Evolutionary conservation across 1,140 invertebrate genomes (phyloP).

Genomic region (Drosophila auraria): DNA sequence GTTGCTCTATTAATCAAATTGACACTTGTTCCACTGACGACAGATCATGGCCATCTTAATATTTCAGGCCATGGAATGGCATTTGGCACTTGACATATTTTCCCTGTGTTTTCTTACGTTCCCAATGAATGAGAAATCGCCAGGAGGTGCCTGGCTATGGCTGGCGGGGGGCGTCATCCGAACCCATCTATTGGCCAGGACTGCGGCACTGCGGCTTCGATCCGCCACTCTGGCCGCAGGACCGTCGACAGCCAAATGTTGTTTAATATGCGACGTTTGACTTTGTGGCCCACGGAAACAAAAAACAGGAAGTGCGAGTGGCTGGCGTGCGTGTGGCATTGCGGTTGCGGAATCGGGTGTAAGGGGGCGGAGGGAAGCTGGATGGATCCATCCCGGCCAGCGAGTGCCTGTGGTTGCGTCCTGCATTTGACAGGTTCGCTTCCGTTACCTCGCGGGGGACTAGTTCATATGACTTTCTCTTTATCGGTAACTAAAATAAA

Average conservation of each 20-base stretch:
- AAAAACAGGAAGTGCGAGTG: slow-evolving; percentile 51
- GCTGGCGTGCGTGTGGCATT: slow-evolving; percentile 32
- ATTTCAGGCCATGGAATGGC: slow-evolving; percentile 28
- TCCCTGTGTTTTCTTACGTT: slow-evolving; percentile 10
- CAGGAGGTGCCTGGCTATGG: slow-evolving; percentile 6
- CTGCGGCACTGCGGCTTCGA: slow-evolving; percentile 25
- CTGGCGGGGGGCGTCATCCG: not conserved
- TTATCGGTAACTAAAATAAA: not conserved
- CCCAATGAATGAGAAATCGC: slow-evolving; percentile 30
- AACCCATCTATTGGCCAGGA: slow-evolving; percentile 4
- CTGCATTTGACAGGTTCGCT: slow-evolving; percentile 38
- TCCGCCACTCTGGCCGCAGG: slow-evolving; percentile 32
- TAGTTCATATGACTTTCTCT: not conserved
- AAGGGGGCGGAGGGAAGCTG: not conserved
- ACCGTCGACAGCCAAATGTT: slow-evolving; percentile 42
- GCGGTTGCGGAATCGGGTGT: slow-evolving; percentile 18
- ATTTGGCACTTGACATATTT: slow-evolving; percentile 43
- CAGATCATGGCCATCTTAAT: slow-evolving; percentile 42
- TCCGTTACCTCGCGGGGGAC: not conserved
- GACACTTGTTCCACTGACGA: slow-evolving; percentile 50
- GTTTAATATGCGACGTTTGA: slow-evolving; percentile 63
- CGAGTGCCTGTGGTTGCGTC: slow-evolving; percentile 2
- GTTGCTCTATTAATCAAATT: slow-evolving; percentile 61
- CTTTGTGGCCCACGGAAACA: slow-evolving; percentile 48
- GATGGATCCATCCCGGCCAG: not conserved